phyloP scores from a whole-genome alignment of 2,797 vertebrate genomes.

The Poeciliopsis presidionis region DNA sequence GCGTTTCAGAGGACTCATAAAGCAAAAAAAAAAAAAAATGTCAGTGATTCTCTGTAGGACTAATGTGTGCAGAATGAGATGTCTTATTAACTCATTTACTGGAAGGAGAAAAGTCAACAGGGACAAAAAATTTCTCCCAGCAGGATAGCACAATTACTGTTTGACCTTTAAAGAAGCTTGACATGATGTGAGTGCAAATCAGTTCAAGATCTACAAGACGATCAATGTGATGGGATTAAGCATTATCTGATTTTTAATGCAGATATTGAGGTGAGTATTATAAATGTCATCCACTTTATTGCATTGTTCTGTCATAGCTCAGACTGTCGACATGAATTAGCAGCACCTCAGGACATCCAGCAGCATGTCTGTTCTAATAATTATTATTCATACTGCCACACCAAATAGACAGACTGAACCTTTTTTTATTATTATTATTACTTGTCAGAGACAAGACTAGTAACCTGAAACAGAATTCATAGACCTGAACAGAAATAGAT shows the following conservation, averaged over 20 bases:
- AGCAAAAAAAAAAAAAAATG: background rate
- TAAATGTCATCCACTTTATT: conserved; percentile 12
- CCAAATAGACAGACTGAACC: conserved; percentile 10
- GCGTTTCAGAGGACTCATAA: conserved; percentile 2
- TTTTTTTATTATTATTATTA: background rate
- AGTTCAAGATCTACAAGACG: conserved; percentile 13
- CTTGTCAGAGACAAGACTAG: conserved; percentile 1
- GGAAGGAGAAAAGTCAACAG: conserved; percentile 6
- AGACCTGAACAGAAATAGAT: conserved; percentile 14
- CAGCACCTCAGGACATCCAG: background rate
- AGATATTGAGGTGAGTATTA: background rate
- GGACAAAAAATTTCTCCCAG: background rate
- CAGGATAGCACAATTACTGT: background rate
- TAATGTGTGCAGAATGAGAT: conserved; percentile 18
- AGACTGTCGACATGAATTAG: background rate
- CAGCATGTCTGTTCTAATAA: conserved; percentile 6
- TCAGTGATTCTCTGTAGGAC: conserved; percentile 6
- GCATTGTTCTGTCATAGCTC: background rate
- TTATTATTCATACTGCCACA: conserved; percentile 8
- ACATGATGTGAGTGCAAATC: conserved; percentile 8
- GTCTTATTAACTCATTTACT: conserved; percentile 10
- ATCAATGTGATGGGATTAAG: conserved; percentile 17
- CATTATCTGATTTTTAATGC: conserved; percentile 2
- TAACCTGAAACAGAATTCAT: background rate
- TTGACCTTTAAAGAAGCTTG: conserved; percentile 3